A percentile compares a stretch with the other conserved stretches of the same genome.
These are phyloP conservation scores for Margarornis squamiger DNA, from an alignment of 2,797 vertebrate species.

Conservation along the genomic window DNA sequence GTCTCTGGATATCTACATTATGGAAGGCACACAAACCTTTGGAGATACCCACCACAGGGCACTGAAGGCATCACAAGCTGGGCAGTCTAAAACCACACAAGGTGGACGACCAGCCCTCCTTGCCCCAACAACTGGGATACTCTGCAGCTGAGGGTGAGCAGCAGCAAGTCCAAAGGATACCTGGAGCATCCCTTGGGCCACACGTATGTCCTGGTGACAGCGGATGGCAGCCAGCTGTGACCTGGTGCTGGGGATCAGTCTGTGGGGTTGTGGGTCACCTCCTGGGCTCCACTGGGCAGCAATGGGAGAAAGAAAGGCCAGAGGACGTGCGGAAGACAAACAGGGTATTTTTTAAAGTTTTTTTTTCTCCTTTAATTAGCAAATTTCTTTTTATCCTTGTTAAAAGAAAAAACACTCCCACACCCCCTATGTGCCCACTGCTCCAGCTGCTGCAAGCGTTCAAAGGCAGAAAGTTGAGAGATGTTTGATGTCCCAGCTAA, in stretches of 20 bases:
- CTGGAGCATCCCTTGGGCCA: background rate
- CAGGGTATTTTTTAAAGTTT: background rate
- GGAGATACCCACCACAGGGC: background rate
- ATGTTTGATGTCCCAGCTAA: background rate
- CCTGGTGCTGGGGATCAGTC: background rate
- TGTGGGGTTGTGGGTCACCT: background rate
- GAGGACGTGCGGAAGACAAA: conserved; percentile 47
- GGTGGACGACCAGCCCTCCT: background rate
- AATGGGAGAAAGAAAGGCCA: conserved; percentile 22
- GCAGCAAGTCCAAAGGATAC: background rate
- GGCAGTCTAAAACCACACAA: background rate
- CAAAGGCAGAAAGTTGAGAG: conserved; percentile 55
- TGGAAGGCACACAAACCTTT: background rate
- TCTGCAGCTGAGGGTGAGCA: background rate
- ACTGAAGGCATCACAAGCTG: background rate
- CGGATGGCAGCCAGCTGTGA: background rate
- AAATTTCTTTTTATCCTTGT: conserved; percentile 53
- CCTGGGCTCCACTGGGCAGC: background rate
- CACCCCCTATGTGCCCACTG: background rate
- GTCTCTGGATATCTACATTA: background rate
- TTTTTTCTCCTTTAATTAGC: conserved; percentile 63
- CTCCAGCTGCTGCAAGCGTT: conserved; percentile 32
- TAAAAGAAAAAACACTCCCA: conserved; percentile 17
- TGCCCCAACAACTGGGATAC: background rate
- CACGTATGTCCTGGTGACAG: accelerated